Base-by-base conservation (phyloP, 2,113 vertebrate genomes). In the Coryphaenoides rupestris region DNA sequence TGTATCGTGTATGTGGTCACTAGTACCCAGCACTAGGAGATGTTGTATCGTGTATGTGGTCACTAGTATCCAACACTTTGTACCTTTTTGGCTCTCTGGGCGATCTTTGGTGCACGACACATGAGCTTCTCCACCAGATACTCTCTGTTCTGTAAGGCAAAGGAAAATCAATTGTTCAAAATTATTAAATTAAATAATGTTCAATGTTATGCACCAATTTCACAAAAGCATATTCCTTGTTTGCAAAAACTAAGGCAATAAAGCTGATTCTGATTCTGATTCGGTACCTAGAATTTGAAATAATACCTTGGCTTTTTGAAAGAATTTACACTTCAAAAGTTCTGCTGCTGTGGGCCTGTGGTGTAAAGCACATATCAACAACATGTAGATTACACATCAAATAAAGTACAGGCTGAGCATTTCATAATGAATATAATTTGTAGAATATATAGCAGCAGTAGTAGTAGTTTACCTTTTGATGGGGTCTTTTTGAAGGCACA, bases 401-500 rank as follows among this genome's bases (percentile, higher is more conserved):
- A 52, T 33, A 26, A 5, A 60, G 13, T 24, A 0, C 50, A n/a
- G 56, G 17, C 24, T 33, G 15, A 46, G 47, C 13, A 49, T 21
- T 54, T 12, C 7, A 54, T 19, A 12, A 13, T 21, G 10, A 21
- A 19, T 12, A 54, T 21, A 54, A 3, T 14, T 23, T 15, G 19
- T 54, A 26, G 23, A 17, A 40, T 60, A 33, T 53, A 49, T 45
- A 33, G n/a, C 19, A 62, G 57, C 5, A 52, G 12, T 3, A 47
- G 1, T 58, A 33, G 21, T 40, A 5, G 17, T 73, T 55, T 69
- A 99, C 97, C 97, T 98, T 88, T 99, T 99, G 61, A 93, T 93
- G 82, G 97, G 97, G 82, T 99, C 97, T 91, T 99, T 99, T 84
- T 99, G 97, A 91, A 99, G 95, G 90, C 97, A 99, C 90, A 96